Evolutionary conservation across 2,113 vertebrate species (phyloP), one percentile per base, ranked within the genome.

Genomic region (Himantopus leucocephalus): DNA sequence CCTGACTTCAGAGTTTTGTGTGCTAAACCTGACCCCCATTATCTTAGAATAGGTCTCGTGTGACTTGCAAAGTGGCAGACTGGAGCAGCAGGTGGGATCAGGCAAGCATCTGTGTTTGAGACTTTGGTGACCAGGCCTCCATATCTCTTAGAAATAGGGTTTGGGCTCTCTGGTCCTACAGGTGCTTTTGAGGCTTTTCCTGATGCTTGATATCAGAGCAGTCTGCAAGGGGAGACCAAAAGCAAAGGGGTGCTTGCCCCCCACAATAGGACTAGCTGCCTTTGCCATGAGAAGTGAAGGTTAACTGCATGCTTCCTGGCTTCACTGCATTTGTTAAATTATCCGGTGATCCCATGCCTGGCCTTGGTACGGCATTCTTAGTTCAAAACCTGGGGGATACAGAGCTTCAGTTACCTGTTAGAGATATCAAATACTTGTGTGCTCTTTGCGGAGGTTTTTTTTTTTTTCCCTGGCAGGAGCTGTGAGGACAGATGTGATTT

Each of bases 321-420:
- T 62, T 86, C 24, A 3, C 62, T 62, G 15, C 26, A 5, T 71
- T 59, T 75, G 29, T 85, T 74, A 52, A 55, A 75, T 79, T n/a
- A 30, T 3, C 30, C 4, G 2, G 20, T 37, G 60, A 55, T 37
- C 45, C 59, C 63, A 43, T 0, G 0, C 48, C 68, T 73, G 47
- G n/a, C 34, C 41, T 70, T 56, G 62, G 34, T 58, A 35, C 71
- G 45, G 35, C 63, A 34, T 79, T 84, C 67, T 79, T 11, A 0
- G 4, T 60, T 81, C 53, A 63, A 52, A 79, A 67, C 12, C 37
- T 60, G 75, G 23, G 43, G 43, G 85, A n/a, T 50, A 27, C 60
- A 18, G 60, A 81, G 35, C 34, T 91, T 45, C 81, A 84, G 53
- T 84, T 45, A 58, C 12, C 45, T 87, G 41, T 81, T 32, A 19